phyloP scores from a whole-genome alignment of 2,888 invertebrate species.

The Omphaloscelis lunosa region DNA sequence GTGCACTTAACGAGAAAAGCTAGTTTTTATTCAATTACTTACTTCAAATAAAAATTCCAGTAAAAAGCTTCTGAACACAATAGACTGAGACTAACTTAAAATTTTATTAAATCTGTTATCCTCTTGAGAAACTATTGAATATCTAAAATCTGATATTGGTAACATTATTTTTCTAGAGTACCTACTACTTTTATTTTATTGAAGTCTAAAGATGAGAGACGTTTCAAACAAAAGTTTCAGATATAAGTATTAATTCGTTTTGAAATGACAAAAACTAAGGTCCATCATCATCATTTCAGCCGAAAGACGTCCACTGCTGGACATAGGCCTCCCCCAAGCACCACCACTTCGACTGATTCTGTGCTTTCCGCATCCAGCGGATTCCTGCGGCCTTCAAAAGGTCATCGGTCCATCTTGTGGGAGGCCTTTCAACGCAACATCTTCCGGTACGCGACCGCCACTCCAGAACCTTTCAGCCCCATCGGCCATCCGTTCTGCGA shows the following conservation, averaged over 20 bases:
- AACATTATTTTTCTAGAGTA: not conserved
- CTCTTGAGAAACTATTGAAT: slow-evolving; percentile 12
- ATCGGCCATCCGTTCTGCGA: too few species aligned
- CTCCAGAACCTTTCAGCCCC: too few species aligned
- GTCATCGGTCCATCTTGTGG: too few species aligned
- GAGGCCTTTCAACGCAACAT: too few species aligned
- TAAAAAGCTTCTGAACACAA: not conserved
- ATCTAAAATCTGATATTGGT: not conserved
- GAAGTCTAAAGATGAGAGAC: not conserved
- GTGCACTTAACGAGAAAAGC: not conserved
- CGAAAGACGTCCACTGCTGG: too few species aligned
- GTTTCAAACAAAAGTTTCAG: not conserved
- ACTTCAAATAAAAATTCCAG: not conserved
- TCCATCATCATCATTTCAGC: too few species aligned
- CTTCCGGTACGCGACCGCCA: too few species aligned
- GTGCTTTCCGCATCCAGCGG: too few species aligned
- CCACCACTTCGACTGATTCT: too few species aligned
- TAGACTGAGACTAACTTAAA: not conserved
- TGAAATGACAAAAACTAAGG: slow-evolving; percentile 3
- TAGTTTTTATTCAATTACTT: not conserved
- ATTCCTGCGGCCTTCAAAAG: too few species aligned
- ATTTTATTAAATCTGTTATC: slow-evolving; percentile 18
- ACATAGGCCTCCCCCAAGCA: too few species aligned
- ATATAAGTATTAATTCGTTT: slow-evolving; percentile 2
- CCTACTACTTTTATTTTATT: not conserved